Base-by-base conservation (phyloP, 2,797 vertebrate genomes). In the Okamejei kenojei region DNA sequence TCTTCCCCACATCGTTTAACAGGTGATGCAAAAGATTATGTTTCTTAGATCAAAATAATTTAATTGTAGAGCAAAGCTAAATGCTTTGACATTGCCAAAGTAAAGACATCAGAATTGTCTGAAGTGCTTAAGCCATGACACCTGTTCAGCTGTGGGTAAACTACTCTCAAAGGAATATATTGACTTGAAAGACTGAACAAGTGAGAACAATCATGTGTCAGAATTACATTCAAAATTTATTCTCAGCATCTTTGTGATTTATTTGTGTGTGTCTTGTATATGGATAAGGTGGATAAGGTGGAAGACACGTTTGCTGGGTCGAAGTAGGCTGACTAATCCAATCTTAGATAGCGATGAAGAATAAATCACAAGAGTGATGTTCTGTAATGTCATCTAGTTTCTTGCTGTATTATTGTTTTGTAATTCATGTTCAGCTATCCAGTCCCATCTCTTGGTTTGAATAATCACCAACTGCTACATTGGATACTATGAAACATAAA, bases 1-100 rank as follows among this genome's bases (percentile, higher is more conserved):
- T 80, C 45, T 38, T 45, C 35, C 35, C 9, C 35, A 38, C 45
- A 80, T 7, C 17, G 45, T 80, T 80, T n/a, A 13, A 61, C 29
- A 86, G n/a, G 29, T 86, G 29, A 63, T 15, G 61, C 61, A 61
- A 86, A 86, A 63, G 63, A 1, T 9, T n/a, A 29, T 26, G 21
- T 61, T 63, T 86, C 5, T n/a, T 86, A 21, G 54, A 29, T 86
- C 0, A 61, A 86, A n/a, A 29, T 61, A 2, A 29, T 63, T 86
- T 63, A 13, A 21, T 61, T 61, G 17, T n/a, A 5, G 81, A 84
- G 54, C 23, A 61, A 26, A 61, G 17, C 81, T 54, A 61, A 84
- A n/a, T 84, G 21, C 26, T 61, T 84, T 84, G 58, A n/a, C 82
- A 84, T 63, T 86, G 82, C n/a, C 23, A 86, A 86, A 86, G 2